Base-by-base conservation (phyloP, 1,140 invertebrate genomes). In the Drosophila sp. region DNA sequence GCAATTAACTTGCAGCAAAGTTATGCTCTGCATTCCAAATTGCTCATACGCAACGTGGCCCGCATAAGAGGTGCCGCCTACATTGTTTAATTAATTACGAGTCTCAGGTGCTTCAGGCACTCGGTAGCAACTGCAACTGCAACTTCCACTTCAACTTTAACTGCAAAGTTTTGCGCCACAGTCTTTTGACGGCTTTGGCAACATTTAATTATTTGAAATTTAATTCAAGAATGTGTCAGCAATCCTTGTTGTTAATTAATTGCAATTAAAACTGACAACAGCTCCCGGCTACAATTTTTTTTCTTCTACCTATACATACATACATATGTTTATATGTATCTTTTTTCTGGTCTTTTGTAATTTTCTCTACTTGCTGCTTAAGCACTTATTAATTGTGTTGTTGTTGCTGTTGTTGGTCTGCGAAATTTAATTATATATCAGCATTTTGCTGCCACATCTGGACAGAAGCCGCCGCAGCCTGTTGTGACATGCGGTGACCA, bases 21-120 rank as follows among this genome's bases (percentile, higher is more conserved):
- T 78, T 67, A 77, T 66, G 68, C 58, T 23, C 63, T 61, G 67
- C 77, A 86, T 79, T 79, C 62, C 62, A 4, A 23, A 60, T 57
- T 41, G 29, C 62, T 30, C 62, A 77, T 74, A 77, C 75, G 75
- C 66, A 69, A 40, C 41, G 74, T 73, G n/a, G 60, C 70, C 62
- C 61, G 57, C 66, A 66, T 50, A 30, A 50, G 27, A 27, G 57
- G 11, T 7, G 17, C 27, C 72, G 55, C 65, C 74, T 71, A 79
- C 76, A 85, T 87, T 79, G 72, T 79, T 86, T 79, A 89, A 86
- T 86, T 87, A 86, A 86, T 86, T 86, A 89, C 69, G 70, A 76
- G 78, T 70, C 62, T 86, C 75, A 69, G 71, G 67, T 85, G 71
- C 54, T 61, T 35, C 44, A 56, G 40, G 63, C 56, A 62, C 50